Evolutionary conservation across 2,797 vertebrate species (phyloP).

Genomic region (Micromesistius poutassou): DNA sequence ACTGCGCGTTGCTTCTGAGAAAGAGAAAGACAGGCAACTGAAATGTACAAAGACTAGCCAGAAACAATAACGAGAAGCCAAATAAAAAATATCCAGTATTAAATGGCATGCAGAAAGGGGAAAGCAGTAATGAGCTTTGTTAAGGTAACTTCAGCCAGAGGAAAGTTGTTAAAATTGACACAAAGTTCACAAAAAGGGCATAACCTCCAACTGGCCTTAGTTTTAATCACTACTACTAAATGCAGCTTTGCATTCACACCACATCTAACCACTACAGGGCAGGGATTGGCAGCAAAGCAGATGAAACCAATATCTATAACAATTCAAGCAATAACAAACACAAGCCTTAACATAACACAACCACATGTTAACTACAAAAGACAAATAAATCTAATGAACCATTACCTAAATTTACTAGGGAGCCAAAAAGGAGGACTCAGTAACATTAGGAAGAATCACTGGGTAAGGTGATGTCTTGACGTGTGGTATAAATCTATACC

Average conservation of each 20-base stretch:
- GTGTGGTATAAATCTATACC: background rate
- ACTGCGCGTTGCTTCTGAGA: constrained; percentile 91
- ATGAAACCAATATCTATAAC: background rate
- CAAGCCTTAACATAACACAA: background rate
- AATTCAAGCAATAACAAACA: constrained; percentile 1
- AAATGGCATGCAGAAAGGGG: constrained; percentile 77
- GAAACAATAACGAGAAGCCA: constrained; percentile 70
- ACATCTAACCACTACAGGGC: background rate
- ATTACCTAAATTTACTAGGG: background rate
- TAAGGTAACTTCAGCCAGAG: constrained; percentile 62
- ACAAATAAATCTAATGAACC: background rate
- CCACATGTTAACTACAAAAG: background rate
- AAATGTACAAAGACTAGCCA: constrained; percentile 86
- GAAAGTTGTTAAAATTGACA: constrained; percentile 52
- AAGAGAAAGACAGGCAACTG: constrained; percentile 94
- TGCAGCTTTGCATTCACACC: background rate
- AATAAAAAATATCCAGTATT: constrained; percentile 65
- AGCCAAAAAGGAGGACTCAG: background rate
- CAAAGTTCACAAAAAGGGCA: constrained; percentile 3
- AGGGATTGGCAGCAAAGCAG: background rate
- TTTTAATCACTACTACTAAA: background rate
- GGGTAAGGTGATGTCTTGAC: background rate
- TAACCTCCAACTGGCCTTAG: background rate
- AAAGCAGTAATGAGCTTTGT: constrained; percentile 57
- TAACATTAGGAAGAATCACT: background rate